A percentile compares a stretch with the other conserved stretches of the same genome.
phyloP scores from a whole-genome alignment of 2,797 vertebrate species.

The Micropoecilia bifurca region DNA sequence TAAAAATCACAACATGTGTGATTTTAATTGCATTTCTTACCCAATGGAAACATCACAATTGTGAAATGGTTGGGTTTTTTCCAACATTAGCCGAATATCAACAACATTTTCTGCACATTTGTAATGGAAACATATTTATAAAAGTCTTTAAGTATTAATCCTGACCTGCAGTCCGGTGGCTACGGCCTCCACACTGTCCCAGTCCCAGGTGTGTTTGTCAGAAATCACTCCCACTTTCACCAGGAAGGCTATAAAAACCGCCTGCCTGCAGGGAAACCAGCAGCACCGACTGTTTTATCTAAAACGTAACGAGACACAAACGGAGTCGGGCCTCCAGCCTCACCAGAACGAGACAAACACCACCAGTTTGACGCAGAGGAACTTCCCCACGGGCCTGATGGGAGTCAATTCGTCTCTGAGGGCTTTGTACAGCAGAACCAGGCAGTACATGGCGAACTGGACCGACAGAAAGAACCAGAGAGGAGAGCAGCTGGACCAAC shows the following conservation, averaged over 20 bases:
- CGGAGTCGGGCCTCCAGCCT: conserved; percentile 21
- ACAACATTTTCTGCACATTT: no score
- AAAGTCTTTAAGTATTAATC: background rate
- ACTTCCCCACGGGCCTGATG: conserved; percentile 94
- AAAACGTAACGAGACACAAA: background rate
- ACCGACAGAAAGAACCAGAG: background rate
- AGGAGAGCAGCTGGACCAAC: background rate
- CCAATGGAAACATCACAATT: no score
- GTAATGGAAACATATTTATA: background rate
- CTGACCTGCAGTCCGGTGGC: conserved; percentile 78
- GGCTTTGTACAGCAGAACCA: conserved; percentile 92
- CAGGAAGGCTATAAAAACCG: conserved; percentile 91
- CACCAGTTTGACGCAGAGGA: conserved; percentile 96
- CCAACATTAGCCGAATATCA: no score
- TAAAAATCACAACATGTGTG: no score
- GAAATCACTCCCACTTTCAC: conserved; percentile 96
- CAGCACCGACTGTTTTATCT: background rate
- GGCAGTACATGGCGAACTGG: conserved; percentile 97
- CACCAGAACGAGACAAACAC: conserved; percentile 98
- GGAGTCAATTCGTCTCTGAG: conserved; percentile 91
- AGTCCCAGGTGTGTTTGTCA: conserved; percentile 92
- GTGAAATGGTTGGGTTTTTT: no score
- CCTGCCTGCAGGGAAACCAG: conserved; percentile 84
- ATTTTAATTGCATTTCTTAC: no score
- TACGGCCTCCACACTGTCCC: conserved; percentile 94